Percentiles rank a stretch among this genome's conserved stretches.
Evolutionary conservation across 2,797 vertebrate genomes (phyloP).

Genomic region (Rhabdophis nuchalis): DNA sequence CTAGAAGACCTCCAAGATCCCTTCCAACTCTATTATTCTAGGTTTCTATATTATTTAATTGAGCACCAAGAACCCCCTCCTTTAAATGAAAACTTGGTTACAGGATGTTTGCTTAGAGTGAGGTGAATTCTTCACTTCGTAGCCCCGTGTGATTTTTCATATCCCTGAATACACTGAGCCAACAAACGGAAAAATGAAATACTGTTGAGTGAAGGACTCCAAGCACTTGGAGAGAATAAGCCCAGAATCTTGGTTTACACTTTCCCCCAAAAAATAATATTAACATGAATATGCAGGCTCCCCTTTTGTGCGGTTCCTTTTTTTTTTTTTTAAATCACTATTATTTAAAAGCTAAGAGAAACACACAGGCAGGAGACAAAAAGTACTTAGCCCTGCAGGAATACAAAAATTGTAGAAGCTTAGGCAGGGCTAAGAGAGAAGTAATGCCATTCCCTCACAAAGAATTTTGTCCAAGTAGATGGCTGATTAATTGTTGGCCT

Average conservation of each 20-base stretch:
- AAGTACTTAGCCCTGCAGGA: slow-evolving; percentile 83
- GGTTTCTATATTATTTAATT: not conserved
- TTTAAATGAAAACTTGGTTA: not conserved
- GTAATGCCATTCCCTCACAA: slow-evolving; percentile 82
- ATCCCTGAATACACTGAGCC: slow-evolving; percentile 30
- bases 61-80: not conserved
- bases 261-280: slow-evolving; percentile 61
- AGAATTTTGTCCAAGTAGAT: slow-evolving; percentile 83
- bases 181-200: slow-evolving; percentile 9
- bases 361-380: slow-evolving; percentile 76
- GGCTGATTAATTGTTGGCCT: slow-evolving; percentile 86
- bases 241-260: slow-evolving; percentile 38
- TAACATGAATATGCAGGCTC: slow-evolving; percentile 66
- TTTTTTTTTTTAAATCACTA: slow-evolving; percentile 30
- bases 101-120: not conserved
- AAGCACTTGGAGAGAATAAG: slow-evolving; percentile 56
- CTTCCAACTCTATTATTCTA: not conserved
- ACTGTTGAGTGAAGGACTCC: slow-evolving; percentile 27
- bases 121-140: not conserved
- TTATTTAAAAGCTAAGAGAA: slow-evolving; percentile 73
- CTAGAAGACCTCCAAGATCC: not conserved
- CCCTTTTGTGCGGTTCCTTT: slow-evolving; percentile 59
- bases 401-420: slow-evolving; percentile 81
- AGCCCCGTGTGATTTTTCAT: not conserved
- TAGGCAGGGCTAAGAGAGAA: slow-evolving; percentile 81